phyloP scores from a whole-genome alignment of 1,140 invertebrate genomes.

The Drosophila lacertosa region DNA sequence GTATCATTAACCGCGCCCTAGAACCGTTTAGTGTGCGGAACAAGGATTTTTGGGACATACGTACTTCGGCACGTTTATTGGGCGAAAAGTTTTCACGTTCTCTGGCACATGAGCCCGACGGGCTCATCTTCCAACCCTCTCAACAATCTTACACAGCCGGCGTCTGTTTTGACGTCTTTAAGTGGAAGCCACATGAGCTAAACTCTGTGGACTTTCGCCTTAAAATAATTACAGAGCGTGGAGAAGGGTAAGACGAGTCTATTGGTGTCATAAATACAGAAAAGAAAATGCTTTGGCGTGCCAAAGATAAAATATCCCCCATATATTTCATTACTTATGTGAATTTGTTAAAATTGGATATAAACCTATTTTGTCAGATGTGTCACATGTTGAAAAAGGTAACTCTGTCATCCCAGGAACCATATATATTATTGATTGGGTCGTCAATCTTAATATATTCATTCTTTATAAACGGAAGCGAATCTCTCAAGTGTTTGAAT shows the following conservation, averaged over 20 bases:
- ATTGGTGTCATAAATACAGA: neutral
- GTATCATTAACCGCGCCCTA: slow-evolving; percentile 88
- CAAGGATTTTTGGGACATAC: slow-evolving; percentile 96
- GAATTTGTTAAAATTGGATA: no score
- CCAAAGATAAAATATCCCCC: no score
- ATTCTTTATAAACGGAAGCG: no score
- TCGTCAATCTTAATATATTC: no score
- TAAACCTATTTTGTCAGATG: no score
- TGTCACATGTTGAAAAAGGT: no score
- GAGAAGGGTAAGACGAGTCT: slow-evolving; percentile 86
- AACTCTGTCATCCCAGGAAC: no score
- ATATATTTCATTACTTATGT: neutral
- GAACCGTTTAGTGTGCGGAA: slow-evolving; percentile 95
- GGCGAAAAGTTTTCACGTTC: slow-evolving; percentile 93
- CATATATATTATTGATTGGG: no score
- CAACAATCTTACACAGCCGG: slow-evolving; percentile 93
- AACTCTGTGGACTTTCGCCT: slow-evolving; percentile 98
- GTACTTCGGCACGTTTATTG: slow-evolving; percentile 88
- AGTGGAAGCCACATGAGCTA: slow-evolving; percentile 97
- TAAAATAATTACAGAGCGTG: slow-evolving; percentile 90
- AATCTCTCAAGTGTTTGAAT: no score
- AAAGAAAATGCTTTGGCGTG: no score
- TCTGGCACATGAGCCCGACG: slow-evolving; percentile 97
- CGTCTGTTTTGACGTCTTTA: slow-evolving; percentile 92
- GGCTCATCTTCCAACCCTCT: slow-evolving; percentile 98